Percentiles rank a stretch among this genome's conserved stretches.
Conservation (phyloP, 2,113 vertebrate species). For the Galeopterus variegatus region DNA sequence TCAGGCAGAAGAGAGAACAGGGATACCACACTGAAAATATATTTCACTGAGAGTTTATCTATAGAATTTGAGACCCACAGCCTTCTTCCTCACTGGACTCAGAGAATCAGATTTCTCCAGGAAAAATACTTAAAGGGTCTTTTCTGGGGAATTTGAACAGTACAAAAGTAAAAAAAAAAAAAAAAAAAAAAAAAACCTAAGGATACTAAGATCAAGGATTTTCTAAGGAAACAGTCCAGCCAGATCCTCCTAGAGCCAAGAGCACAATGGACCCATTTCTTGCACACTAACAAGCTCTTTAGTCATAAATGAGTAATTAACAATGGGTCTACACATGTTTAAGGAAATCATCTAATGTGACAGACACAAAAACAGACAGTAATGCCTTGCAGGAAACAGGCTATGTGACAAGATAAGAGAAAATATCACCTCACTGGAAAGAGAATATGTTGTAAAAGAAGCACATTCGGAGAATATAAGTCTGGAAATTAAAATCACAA, state of each 20-base stretch:
- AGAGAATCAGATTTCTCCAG: background rate
- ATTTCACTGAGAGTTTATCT: background rate
- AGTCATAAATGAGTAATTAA: background rate
- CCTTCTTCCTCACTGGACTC: background rate
- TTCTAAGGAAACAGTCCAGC: background rate
- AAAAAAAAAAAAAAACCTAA: conserved; percentile 14
- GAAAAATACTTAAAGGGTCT: background rate
- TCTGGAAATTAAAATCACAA: conserved; percentile 27
- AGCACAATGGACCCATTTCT: background rate
- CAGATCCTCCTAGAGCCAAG: background rate
- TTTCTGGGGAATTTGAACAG: background rate
- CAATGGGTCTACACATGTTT: background rate
- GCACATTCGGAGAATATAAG: background rate
- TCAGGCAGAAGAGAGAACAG: background rate
- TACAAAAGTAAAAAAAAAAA: conserved; percentile 16
- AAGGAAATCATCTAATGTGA: background rate
- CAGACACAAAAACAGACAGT: background rate
- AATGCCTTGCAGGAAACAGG: background rate
- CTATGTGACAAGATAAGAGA: background rate
- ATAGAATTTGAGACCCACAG: background rate
- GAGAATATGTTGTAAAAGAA: background rate
- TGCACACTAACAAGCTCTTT: background rate
- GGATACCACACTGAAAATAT: background rate
- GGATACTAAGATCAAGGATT: background rate
- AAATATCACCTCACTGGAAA: background rate